Evolutionary conservation across 2,113 vertebrate species (phyloP).

Genomic region (Nematolebias whitei): DNA sequence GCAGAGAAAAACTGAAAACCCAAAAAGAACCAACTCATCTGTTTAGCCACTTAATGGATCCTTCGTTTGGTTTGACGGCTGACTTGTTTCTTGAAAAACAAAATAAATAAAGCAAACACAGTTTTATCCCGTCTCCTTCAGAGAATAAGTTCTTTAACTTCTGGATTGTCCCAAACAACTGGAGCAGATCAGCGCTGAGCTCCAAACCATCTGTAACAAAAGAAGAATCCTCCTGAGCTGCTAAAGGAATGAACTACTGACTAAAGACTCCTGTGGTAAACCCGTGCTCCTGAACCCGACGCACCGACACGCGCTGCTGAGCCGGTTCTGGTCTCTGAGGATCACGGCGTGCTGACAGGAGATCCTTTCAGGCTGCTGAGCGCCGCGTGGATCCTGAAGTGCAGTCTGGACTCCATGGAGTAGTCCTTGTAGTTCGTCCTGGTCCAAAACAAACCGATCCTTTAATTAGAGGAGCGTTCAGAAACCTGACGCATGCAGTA

Average conservation of each 20-base stretch:
- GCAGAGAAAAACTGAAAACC: neutral
- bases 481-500: neutral
- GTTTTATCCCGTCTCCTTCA: too few species aligned
- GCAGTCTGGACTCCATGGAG: slow-evolving; percentile 96
- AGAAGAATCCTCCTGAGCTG: too few species aligned
- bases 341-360: slow-evolving; percentile 80
- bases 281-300: neutral
- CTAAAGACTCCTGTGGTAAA: neutral
- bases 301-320: too few species aligned
- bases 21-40: neutral
- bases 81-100: neutral
- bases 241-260: too few species aligned
- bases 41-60: neutral
- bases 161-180: too few species aligned
- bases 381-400: slow-evolving; percentile 97
- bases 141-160: too few species aligned
- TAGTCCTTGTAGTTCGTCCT: slow-evolving; percentile 97
- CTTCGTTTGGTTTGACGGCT: neutral
- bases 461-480: neutral
- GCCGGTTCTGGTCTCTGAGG: neutral
- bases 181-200: too few species aligned
- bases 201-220: too few species aligned
- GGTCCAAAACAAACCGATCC: slow-evolving; percentile 22
- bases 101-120: too few species aligned
- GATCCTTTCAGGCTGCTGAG: slow-evolving; percentile 87